A percentile compares a stretch with the other conserved stretches of the same genome.
phyloP scores from a whole-genome alignment of 1,140 invertebrate genomes.

The Paracyclopina nana region DNA sequence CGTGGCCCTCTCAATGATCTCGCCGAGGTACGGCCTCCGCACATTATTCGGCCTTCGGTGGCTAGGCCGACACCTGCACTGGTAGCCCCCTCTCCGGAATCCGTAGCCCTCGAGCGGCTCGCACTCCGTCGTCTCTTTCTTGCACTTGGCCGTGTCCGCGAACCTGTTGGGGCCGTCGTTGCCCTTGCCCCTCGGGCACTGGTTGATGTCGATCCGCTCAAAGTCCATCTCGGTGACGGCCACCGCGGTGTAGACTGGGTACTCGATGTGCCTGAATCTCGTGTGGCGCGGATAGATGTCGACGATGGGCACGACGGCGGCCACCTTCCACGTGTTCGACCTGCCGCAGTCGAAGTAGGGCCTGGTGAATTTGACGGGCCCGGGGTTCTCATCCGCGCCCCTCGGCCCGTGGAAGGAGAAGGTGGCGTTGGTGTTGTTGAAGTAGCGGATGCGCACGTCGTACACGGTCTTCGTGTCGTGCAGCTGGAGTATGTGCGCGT shows the following conservation, averaged over 20 bases:
- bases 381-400: conserved; percentile 61
- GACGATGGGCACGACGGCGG: conserved; percentile 74
- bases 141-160: conserved; percentile 73
- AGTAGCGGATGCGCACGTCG: conserved; percentile 48
- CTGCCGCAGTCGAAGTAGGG: conserved; percentile 93
- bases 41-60: conserved; percentile 65
- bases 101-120: conserved; percentile 91
- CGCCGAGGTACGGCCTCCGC: conserved; percentile 68
- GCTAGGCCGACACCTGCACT: conserved; percentile 77
- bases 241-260: conserved; percentile 82
- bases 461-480: conserved; percentile 84
- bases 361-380: conserved; percentile 75
- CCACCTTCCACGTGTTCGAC: conserved; percentile 86
- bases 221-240: conserved; percentile 89
- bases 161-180: conserved; percentile 75
- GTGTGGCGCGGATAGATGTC: conserved; percentile 90
- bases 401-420: conserved; percentile 27
- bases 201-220: conserved; percentile 36
- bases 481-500: conserved; percentile 39
- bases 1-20: conserved; percentile 78
- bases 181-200: conserved; percentile 69
- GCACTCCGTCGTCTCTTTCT: conserved; percentile 47
- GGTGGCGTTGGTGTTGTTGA: conserved; percentile 86
- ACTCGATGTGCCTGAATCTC: conserved; percentile 80
- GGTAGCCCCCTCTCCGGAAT: conserved; percentile 81